Percentiles rank a stretch among this genome's conserved stretches.
Conservation (phyloP, 2,888 invertebrate genomes). For the Campoplex nolae region DNA sequence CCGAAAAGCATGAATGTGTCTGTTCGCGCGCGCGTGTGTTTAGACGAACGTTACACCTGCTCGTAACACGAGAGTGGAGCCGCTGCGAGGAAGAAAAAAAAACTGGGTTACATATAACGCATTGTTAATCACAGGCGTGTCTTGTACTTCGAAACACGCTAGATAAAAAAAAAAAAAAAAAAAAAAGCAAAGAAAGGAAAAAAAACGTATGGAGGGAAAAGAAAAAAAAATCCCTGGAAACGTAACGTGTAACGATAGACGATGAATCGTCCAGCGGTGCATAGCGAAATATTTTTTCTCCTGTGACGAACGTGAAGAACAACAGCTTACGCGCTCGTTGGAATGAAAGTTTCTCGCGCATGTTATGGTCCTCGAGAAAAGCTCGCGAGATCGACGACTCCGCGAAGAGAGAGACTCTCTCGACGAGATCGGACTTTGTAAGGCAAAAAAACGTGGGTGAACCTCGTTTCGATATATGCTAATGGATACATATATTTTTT, state of each 20-base stretch:
- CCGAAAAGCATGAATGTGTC: constrained; percentile 36
- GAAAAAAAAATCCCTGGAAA: neutral
- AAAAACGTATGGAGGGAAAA: neutral
- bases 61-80: constrained; percentile 18
- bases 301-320: constrained; percentile 56
- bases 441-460: constrained; percentile 63
- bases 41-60: constrained; percentile 30
- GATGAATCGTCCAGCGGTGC: constrained; percentile 58
- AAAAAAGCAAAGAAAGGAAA: neutral
- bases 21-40: neutral
- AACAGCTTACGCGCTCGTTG: constrained; percentile 2
- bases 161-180: neutral
- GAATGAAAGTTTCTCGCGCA: constrained; percentile 62
- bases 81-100: constrained; percentile 33
- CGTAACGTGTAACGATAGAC: constrained; percentile 33
- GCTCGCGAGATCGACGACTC: constrained; percentile 20
- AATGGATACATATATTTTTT: neutral
- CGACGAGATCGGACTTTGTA: constrained; percentile 63
- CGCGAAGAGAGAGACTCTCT: constrained; percentile 14
- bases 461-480: constrained; percentile 17
- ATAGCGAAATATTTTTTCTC: constrained; percentile 56
- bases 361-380: constrained; percentile 40
- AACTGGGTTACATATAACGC: constrained; percentile 58
- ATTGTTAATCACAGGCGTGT: constrained; percentile 45
- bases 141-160: constrained; percentile 19